Evolutionary conservation across 2,888 invertebrate species (phyloP).

Genomic region (Notodonta ziczac): DNA sequence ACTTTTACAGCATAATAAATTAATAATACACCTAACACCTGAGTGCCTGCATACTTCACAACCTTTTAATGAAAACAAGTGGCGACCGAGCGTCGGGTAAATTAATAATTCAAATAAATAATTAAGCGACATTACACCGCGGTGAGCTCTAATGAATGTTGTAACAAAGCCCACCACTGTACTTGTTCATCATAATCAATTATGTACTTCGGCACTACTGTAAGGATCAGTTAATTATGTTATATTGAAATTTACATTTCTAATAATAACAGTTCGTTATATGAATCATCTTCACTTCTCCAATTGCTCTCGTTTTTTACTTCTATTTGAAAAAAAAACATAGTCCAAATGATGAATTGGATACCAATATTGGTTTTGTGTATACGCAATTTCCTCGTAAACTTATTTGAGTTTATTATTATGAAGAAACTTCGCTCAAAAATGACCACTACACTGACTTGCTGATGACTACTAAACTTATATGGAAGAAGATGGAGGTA

Average conservation of each 20-base stretch:
- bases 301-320: no score
- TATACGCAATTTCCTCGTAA: not conserved
- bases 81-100: constrained; percentile 7
- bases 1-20: not conserved
- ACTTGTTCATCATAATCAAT: constrained; percentile 24
- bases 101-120: constrained; percentile 28
- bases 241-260: not conserved
- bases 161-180: constrained; percentile 9
- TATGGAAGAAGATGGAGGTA: no score
- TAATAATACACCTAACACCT: not conserved
- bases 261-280: no score
- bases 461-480: no score
- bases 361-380: no score
- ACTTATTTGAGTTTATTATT: not conserved
- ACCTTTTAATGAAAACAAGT: constrained; percentile 5
- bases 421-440: not conserved
- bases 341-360: no score
- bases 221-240: constrained; percentile 21
- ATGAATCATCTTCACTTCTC: no score
- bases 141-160: constrained; percentile 26
- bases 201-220: constrained; percentile 18
- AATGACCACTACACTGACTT: not conserved
- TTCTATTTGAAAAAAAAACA: no score
- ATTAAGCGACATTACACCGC: constrained; percentile 17
- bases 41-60: not conserved